phyloP scores from a whole-genome alignment of 2,888 invertebrate species.

The Zygaena filipendulae region DNA sequence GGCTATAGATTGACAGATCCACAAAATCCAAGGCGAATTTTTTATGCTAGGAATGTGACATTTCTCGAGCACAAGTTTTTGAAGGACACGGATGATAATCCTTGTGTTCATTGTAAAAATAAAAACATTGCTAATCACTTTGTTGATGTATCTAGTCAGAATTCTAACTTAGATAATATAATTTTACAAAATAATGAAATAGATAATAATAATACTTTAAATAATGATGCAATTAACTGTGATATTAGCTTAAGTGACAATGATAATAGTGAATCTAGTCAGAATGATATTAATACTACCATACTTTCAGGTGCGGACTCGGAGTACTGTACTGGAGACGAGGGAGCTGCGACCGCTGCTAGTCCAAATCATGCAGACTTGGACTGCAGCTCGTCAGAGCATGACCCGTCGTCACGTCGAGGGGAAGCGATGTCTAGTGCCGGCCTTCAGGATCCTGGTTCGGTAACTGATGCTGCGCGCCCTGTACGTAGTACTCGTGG shows the following conservation, averaged over 20 bases:
- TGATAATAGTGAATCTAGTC: slow-evolving; percentile 2
- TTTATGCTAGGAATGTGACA: too few relatives aligned
- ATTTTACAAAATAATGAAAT: slow-evolving; percentile 1
- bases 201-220: slow-evolving; percentile 1
- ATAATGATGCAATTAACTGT: slow-evolving; percentile 1
- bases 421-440: too few relatives aligned
- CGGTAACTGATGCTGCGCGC: too few relatives aligned
- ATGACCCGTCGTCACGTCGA: too few relatives aligned
- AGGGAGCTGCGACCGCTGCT: slow-evolving; percentile 1
- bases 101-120: too few relatives aligned
- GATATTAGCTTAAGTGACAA: slow-evolving; percentile 1
- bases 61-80: too few relatives aligned
- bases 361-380: too few relatives aligned
- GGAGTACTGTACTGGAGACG: slow-evolving; percentile 2
- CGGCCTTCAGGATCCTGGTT: too few relatives aligned
- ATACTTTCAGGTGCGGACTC: slow-evolving; percentile 1
- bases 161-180: slow-evolving; percentile 1
- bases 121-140: slow-evolving; percentile 1
- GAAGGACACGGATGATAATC: too few relatives aligned
- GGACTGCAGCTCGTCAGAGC: too few relatives aligned
- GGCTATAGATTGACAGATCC: too few relatives aligned
- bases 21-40: too few relatives aligned
- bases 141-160: slow-evolving; percentile 2
- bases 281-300: slow-evolving; percentile 1
- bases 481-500: background rate